These are phyloP conservation scores for Ormyrus rosae DNA, from an alignment of 2,888 invertebrate species.

Conservation along the genomic window DNA sequence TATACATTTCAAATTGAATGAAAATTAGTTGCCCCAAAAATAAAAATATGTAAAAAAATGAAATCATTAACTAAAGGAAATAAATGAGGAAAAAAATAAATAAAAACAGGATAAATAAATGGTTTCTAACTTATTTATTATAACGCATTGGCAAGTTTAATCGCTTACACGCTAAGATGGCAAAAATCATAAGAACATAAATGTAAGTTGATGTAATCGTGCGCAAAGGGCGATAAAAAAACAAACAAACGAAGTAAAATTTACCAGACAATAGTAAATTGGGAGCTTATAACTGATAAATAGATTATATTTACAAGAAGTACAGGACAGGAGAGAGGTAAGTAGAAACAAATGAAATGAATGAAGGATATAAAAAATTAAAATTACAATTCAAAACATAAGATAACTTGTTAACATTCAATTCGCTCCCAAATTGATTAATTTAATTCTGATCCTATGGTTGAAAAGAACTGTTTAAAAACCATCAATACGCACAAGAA, in stretches of 20 bases:
- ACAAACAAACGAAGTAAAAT: constrained; percentile 57
- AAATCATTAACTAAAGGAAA: constrained; percentile 34
- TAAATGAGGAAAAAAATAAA: constrained; percentile 54
- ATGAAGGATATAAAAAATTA: constrained; percentile 47
- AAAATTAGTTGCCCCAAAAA: background rate
- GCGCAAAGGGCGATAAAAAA: constrained; percentile 62
- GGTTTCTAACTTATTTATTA: constrained; percentile 74
- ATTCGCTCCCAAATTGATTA: constrained; percentile 26
- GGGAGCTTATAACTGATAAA: constrained; percentile 64
- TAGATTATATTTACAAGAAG: constrained; percentile 68
- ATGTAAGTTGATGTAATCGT: constrained; percentile 64
- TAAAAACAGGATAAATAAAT: constrained; percentile 63
- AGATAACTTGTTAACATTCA: constrained; percentile 57
- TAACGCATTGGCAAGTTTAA: constrained; percentile 74
- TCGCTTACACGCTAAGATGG: constrained; percentile 73
- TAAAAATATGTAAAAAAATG: constrained; percentile 11
- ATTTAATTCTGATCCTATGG: constrained; percentile 9
- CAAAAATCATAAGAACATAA: constrained; percentile 66
- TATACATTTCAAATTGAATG: background rate
- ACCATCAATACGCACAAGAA: constrained; percentile 41
- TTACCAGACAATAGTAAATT: constrained; percentile 58
- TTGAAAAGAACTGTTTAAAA: constrained; percentile 27
- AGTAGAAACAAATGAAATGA: constrained; percentile 38
- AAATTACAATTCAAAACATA: constrained; percentile 27
- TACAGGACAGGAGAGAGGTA: constrained; percentile 54